Evolutionary conservation across 2,113 vertebrate genomes (phyloP).

Genomic region (Heterochromis multidens): DNA sequence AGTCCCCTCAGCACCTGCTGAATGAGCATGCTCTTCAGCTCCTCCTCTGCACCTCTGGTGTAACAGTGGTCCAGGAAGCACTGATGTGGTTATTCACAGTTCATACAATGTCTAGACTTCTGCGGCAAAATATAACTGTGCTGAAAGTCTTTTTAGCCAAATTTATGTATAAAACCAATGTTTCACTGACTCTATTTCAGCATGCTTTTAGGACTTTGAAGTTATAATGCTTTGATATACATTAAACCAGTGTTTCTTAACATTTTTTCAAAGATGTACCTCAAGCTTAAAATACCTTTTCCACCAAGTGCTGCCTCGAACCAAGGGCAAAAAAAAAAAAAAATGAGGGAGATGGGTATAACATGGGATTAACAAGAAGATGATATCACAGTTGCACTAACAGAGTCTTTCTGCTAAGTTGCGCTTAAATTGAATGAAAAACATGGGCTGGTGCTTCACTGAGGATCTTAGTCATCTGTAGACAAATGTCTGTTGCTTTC

Average conservation of each 20-base stretch:
- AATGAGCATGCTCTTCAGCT: neutral
- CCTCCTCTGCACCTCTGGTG: neutral
- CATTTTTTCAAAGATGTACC: neutral
- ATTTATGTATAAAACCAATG: neutral
- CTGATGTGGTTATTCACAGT: neutral
- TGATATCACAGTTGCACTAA: too few species aligned
- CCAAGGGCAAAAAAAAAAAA: neutral
- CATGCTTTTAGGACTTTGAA: neutral
- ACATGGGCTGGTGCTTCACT: neutral
- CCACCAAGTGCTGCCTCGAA: neutral
- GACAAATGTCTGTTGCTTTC: neutral
- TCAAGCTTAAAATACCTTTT: neutral
- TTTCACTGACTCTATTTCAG: neutral
- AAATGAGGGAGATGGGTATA: neutral
- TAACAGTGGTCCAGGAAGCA: neutral
- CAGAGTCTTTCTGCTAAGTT: fast-evolving
- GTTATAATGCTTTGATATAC: neutral
- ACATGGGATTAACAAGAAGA: neutral
- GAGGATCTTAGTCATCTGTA: neutral
- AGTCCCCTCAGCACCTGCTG: neutral
- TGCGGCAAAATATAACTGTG: neutral
- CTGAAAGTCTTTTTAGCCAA: neutral
- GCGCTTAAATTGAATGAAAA: neutral
- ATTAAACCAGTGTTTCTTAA: neutral
- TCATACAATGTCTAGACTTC: neutral